Conservation (phyloP, 1,140 invertebrate genomes). For the Drosophila insularis region DNA sequence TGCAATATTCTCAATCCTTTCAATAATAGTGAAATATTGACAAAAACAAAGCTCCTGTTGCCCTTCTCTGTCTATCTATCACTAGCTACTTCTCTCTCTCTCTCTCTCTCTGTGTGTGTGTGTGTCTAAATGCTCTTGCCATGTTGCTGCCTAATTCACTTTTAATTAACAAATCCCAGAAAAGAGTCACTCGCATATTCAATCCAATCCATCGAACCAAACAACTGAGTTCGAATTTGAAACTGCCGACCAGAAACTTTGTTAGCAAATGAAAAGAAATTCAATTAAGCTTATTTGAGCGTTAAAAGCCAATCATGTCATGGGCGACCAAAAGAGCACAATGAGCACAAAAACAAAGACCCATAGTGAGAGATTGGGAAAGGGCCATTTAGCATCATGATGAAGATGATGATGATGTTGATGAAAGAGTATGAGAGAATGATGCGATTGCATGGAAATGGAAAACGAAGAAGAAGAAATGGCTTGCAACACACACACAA, state of each 20-base stretch:
- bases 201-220: slow-evolving; percentile 1
- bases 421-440: not conserved
- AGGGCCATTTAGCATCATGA: not conserved
- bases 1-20: slow-evolving; percentile 6
- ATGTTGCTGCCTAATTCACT: slow-evolving; percentile 63
- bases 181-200: slow-evolving; percentile 25
- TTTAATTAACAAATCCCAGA: slow-evolving; percentile 80
- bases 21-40: too few relatives aligned
- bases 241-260: slow-evolving; percentile 58
- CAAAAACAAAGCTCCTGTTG: not conserved
- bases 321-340: slow-evolving; percentile 64
- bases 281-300: slow-evolving; percentile 83
- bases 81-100: not conserved
- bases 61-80: not conserved
- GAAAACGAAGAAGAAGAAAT: not conserved
- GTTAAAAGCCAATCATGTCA: slow-evolving; percentile 82
- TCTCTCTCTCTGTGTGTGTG: not conserved
- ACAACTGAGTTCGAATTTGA: slow-evolving; percentile 7
- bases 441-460: not conserved
- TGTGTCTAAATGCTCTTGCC: not conserved
- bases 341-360: slow-evolving; percentile 59
- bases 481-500: slow-evolving; percentile 15
- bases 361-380: slow-evolving; percentile 6
- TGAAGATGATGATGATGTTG: not conserved
- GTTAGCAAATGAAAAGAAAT: slow-evolving; percentile 80